Evolutionary conservation across 2,888 invertebrate genomes (phyloP), one percentile per base, ranked within the genome.

Genomic region (Hydriomena furcata): DNA sequence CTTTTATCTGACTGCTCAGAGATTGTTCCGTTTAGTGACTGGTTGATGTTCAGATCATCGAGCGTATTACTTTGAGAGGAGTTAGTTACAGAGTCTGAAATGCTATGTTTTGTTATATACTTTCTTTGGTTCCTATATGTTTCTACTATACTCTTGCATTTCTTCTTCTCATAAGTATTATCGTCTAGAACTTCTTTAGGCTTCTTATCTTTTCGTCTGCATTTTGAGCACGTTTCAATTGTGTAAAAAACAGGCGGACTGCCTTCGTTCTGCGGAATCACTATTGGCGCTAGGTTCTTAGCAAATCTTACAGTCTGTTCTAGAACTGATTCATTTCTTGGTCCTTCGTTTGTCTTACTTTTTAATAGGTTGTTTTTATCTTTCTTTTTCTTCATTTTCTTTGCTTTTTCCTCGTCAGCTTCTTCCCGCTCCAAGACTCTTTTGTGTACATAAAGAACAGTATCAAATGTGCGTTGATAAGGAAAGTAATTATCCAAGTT

Each of bases 301-400:
- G 85, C 83, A 54, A 88, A 84, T 53, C 65, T 65, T 30, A 86
- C 78, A 1, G 87, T 85, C 35, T 86, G 81, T 23, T 79, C 79
- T 21, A 84, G 24, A n/a, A 86, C 59, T 5, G 76, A 61, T 48
- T 79, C 74, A 49, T 74, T 72, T 6, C 49, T 47, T 12, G 53
- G 46, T 5, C 55, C 52, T 54, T 71, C 64, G 23, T 63, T 61
- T 25, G 53, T 65, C 11, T 65, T 13, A 13, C 2, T n/a, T 13
- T 34, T 42, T n/a, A n/a, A n/a, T n/a, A n/a, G n/a, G 0, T 32
- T 40, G 5, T 23, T 12, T 68, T 43, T 35, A 1, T 47, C 58
- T 60, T 45, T 42, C 37, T 27, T 62, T 52, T 49, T 61, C 58
- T 28, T 47, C 21, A 52, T 59, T 51, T 43, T 36, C 7, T 12